These are phyloP conservation scores for Microplitis manilae DNA, from an alignment of 2,888 invertebrate species.

Conservation along the genomic window DNA sequence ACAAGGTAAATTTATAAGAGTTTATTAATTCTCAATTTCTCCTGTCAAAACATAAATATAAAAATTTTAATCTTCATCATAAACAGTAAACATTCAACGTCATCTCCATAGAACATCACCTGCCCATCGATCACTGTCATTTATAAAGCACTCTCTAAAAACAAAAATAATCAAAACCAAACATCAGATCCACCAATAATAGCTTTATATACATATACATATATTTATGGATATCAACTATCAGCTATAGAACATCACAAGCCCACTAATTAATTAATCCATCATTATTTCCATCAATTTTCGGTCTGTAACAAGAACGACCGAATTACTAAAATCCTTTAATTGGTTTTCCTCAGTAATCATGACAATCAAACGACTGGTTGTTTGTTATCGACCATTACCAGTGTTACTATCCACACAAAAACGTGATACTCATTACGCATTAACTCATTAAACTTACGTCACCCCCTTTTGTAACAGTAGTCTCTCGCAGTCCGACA, in stretches of 20 bases:
- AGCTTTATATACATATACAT: background rate
- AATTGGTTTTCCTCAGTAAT: background rate
- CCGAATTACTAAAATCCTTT: background rate
- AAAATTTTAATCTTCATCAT: background rate
- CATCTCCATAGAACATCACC: background rate
- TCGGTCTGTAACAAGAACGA: background rate
- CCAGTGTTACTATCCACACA: background rate
- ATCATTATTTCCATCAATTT: conserved; percentile 1
- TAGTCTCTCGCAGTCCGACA: background rate
- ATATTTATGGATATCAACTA: background rate
- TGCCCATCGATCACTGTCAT: background rate
- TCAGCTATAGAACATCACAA: background rate
- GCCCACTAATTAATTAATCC: background rate
- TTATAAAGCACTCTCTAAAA: background rate
- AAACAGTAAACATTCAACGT: background rate
- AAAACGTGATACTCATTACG: background rate
- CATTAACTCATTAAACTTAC: background rate
- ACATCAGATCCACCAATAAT: background rate
- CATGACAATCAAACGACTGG: background rate
- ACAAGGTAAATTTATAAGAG: background rate
- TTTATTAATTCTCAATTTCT: background rate
- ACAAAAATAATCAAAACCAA: background rate
- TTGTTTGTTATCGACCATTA: background rate
- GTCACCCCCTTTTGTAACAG: background rate
- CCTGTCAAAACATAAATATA: background rate